phyloP scores from a whole-genome alignment of 2,888 invertebrate species.

The Helobdella robusta region DNA sequence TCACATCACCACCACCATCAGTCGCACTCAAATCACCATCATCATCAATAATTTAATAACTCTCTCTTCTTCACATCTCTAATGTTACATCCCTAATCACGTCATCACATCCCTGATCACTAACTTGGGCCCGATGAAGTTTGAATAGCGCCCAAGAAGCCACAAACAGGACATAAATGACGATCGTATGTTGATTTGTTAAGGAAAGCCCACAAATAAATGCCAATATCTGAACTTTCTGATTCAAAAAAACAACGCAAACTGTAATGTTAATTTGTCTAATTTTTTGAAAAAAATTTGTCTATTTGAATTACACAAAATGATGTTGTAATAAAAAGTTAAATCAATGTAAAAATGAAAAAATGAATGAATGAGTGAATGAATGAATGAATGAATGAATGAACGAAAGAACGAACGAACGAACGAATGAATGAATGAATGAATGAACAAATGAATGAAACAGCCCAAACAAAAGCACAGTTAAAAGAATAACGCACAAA shows the following conservation, averaged over 20 bases:
- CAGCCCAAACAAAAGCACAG: neutral
- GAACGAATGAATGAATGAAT: too few relatives aligned
- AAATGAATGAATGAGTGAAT: too few relatives aligned
- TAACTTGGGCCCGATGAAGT: too few relatives aligned
- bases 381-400: too few relatives aligned
- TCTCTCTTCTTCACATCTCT: too few relatives aligned
- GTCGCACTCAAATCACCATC: neutral
- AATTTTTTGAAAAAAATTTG: neutral
- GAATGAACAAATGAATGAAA: too few relatives aligned
- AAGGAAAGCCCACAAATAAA: conserved; percentile 43
- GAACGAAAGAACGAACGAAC: too few relatives aligned
- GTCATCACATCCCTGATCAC: too few relatives aligned
- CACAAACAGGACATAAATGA: conserved; percentile 40
- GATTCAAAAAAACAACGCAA: conserved; percentile 26
- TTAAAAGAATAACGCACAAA: neutral
- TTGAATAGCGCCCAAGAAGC: conserved; percentile 39
- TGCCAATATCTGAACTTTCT: conserved; percentile 40
- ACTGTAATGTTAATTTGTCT: neutral
- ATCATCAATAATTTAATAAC: neutral
- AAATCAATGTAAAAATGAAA: neutral
- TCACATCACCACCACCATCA: neutral
- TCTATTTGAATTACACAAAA: neutral
- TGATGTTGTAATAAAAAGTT: neutral
- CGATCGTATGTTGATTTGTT: conserved; percentile 46
- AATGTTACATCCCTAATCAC: too few relatives aligned